Percentiles rank a stretch among this genome's conserved stretches.
Evolutionary conservation across 2,888 invertebrate species (phyloP).

Genomic region (Hirudinaria manillensis): DNA sequence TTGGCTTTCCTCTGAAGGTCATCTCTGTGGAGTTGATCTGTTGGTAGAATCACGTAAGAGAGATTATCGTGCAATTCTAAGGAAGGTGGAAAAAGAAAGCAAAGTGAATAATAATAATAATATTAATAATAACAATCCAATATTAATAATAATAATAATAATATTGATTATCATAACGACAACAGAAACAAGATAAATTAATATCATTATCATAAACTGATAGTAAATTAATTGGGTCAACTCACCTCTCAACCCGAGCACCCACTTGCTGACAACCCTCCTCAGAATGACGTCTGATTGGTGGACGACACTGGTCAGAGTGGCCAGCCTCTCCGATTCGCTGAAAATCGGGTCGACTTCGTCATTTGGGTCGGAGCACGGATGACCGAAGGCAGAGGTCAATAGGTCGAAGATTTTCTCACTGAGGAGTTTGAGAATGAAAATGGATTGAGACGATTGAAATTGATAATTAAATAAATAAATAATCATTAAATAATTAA

Average conservation of each 20-base stretch:
- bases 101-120: too few species aligned
- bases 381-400: not conserved
- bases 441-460: not conserved
- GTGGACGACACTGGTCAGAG: conserved; percentile 17
- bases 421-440: not conserved
- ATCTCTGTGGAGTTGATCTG: not conserved
- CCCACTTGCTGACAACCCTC: not conserved
- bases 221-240: not conserved
- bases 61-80: not conserved
- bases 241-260: not conserved
- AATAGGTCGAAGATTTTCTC: not conserved
- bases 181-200: not conserved
- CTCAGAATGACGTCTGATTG: conserved; percentile 26
- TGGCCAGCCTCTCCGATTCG: conserved; percentile 8
- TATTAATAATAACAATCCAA: not conserved
- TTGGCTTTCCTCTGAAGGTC: not conserved
- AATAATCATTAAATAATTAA: too few species aligned
- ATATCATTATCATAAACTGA: not conserved
- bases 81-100: not conserved
- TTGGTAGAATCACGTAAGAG: not conserved
- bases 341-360: not conserved
- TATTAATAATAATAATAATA: not conserved
- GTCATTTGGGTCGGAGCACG: not conserved
- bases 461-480: too few species aligned
- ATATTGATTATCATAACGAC: not conserved